phyloP scores from a whole-genome alignment of 2,797 vertebrate genomes.

The Phataginus tricuspis region DNA sequence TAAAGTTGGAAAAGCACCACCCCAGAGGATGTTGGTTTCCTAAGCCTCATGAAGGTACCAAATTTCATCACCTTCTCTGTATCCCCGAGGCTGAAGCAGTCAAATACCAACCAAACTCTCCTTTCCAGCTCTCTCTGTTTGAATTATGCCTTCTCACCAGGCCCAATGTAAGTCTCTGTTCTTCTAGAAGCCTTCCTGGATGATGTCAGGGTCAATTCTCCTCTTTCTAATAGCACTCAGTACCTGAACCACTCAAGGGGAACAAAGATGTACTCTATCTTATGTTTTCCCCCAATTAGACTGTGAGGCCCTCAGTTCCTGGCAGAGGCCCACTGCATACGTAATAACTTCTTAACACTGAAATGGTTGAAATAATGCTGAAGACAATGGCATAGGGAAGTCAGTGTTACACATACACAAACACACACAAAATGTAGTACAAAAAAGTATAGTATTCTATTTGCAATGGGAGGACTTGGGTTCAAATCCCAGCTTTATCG shows the following conservation, averaged over 20 bases:
- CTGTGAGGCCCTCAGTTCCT: slow-evolving; percentile 8
- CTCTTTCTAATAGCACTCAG: slow-evolving; percentile 4
- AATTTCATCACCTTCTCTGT: background rate
- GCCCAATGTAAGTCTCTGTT: background rate
- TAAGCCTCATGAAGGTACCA: slow-evolving; percentile 12
- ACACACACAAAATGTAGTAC: background rate
- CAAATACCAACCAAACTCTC: background rate
- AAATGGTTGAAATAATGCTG: slow-evolving; percentile 8
- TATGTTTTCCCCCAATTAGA: background rate
- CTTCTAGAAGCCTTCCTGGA: slow-evolving; percentile 42
- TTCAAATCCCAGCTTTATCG: slow-evolving; percentile 29
- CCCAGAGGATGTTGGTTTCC: background rate
- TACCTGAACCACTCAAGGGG: background rate
- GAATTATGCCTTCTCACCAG: background rate
- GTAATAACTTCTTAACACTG: background rate
- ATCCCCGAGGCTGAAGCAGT: background rate
- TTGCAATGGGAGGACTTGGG: background rate
- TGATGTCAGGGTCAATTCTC: background rate
- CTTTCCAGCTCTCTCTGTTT: background rate
- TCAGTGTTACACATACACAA: background rate
- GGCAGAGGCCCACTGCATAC: background rate
- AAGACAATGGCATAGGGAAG: slow-evolving; percentile 7
- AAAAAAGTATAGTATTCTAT: background rate
- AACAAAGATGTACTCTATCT: background rate
- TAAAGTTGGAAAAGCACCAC: background rate